Conservation (phyloP, 2,797 vertebrate genomes). For the Squalus acanthias region DNA sequence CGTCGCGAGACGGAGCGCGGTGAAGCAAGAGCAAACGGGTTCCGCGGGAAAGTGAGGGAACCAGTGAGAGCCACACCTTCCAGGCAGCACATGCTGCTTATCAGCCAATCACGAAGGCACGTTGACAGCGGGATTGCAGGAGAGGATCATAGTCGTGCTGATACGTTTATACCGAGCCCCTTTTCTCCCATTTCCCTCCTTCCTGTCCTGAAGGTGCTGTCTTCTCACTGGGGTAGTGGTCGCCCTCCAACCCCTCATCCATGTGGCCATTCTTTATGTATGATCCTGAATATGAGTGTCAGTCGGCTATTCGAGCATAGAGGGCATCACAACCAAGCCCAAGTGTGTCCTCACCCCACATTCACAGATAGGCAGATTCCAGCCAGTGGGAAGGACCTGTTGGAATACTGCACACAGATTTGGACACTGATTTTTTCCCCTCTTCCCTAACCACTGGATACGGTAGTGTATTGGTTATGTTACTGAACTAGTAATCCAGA, state of each 20-base stretch:
- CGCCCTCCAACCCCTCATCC: not conserved
- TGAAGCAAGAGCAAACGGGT: not conserved
- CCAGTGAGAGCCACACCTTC: not conserved
- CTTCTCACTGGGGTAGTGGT: not conserved
- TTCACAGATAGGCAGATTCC: not conserved
- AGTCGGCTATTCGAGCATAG: not conserved
- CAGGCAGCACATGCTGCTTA: not conserved
- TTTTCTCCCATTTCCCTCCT: not conserved
- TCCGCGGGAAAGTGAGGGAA: not conserved
- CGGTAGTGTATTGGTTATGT: not conserved
- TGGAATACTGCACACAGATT: not conserved
- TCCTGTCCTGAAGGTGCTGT: not conserved
- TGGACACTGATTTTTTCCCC: no score
- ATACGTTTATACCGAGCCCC: not conserved
- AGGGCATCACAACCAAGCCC: not conserved
- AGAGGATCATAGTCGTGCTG: not conserved
- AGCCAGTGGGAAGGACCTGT: not conserved
- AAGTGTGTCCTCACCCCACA: not conserved
- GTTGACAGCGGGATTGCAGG: not conserved
- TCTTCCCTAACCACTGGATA: no score
- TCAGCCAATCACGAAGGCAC: not conserved
- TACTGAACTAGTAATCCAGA: not conserved
- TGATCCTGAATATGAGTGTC: not conserved
- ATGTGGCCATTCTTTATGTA: not conserved
- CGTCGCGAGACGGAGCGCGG: not conserved